Percentiles rank a stretch among this genome's conserved stretches.
Evolutionary conservation across 2,797 vertebrate genomes (phyloP).

Genomic region (Paedocypris micromegethes): DNA sequence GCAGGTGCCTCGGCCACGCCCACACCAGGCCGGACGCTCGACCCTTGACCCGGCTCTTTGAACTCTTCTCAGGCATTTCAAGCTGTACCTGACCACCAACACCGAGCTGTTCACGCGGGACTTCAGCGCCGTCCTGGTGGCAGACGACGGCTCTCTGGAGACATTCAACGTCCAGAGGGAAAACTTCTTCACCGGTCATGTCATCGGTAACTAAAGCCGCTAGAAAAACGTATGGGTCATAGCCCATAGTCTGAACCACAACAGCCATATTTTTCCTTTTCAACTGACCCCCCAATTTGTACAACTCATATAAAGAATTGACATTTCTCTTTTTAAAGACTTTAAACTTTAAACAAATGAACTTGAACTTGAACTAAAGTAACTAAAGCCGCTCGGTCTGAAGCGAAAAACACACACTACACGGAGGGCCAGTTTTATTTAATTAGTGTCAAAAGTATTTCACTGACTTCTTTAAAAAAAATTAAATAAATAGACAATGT

Average conservation of each 20-base stretch:
- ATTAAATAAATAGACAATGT: too few relatives aligned
- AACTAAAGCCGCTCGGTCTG: too few relatives aligned
- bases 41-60: background rate
- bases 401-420: too few relatives aligned
- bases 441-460: too few relatives aligned
- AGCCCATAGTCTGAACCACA: background rate
- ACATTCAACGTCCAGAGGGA: conserved; percentile 74
- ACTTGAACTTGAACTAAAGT: too few relatives aligned
- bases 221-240: too few relatives aligned
- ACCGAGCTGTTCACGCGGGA: conserved; percentile 84
- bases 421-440: too few relatives aligned
- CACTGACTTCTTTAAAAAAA: too few relatives aligned
- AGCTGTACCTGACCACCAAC: conserved; percentile 85
- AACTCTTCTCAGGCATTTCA: conserved; percentile 78
- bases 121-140: conserved; percentile 78
- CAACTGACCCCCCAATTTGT: background rate
- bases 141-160: conserved; percentile 71
- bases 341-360: too few relatives aligned
- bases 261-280: background rate
- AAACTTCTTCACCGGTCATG: conserved; percentile 88
- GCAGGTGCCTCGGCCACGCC: conserved; percentile 66
- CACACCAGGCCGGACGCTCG: background rate
- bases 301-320: too few relatives aligned
- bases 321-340: too few relatives aligned
- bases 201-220: conserved; percentile 72